Evolutionary conservation across 2,797 vertebrate genomes (phyloP).

Genomic region (Tokudaia muenninki): DNA sequence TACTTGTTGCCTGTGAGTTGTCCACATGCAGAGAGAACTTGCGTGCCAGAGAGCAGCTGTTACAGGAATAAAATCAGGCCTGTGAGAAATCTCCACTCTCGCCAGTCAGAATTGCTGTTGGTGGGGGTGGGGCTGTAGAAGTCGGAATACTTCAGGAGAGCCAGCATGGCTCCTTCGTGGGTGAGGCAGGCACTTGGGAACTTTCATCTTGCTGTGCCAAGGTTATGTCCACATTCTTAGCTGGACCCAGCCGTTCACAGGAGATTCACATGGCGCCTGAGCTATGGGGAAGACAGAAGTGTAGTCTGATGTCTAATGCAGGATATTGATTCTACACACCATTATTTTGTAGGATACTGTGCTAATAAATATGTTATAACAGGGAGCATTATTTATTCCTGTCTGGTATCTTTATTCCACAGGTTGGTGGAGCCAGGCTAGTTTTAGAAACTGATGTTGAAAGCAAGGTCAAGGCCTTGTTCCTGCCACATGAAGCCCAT

Average conservation of each 20-base stretch:
- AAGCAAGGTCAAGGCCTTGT: background rate
- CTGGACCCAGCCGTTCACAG: background rate
- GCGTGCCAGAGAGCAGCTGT: background rate
- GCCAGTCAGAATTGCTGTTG: background rate
- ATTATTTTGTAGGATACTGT: constrained; percentile 6
- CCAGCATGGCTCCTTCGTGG: rapidly evolving
- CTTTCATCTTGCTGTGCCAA: background rate
- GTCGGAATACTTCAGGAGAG: background rate
- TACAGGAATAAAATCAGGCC: background rate
- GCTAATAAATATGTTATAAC: background rate
- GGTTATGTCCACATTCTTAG: background rate
- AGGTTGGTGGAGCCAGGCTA: background rate
- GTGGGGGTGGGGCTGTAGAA: background rate
- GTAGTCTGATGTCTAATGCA: background rate
- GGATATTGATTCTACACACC: background rate
- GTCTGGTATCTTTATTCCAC: background rate
- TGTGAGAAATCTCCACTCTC: background rate
- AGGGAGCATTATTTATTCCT: background rate
- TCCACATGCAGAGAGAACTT: background rate
- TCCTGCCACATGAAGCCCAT: background rate
- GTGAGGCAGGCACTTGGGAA: background rate
- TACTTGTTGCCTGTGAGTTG: background rate
- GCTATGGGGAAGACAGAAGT: background rate
- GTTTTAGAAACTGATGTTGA: background rate
- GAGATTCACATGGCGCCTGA: background rate